Evolutionary conservation across 1,140 invertebrate genomes (phyloP).

Genomic region (Homalodisca vitripennis): DNA sequence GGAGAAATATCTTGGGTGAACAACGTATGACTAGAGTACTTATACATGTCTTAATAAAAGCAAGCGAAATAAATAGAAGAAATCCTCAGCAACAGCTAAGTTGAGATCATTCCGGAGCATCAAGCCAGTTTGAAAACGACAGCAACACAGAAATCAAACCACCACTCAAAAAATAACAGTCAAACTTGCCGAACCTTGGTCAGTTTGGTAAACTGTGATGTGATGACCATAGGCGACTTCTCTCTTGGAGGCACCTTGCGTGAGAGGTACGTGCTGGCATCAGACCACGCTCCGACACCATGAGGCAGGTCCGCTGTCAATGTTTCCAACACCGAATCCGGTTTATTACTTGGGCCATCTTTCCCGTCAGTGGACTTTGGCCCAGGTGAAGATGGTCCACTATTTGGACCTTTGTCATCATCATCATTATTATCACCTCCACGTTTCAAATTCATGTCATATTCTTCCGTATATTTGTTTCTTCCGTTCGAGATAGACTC

Average conservation of each 20-base stretch:
- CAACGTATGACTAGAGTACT: no score
- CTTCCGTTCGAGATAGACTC: background rate
- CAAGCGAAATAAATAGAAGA: slow-evolving; percentile 19
- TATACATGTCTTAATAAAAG: no score
- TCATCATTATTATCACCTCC: slow-evolving; percentile 25
- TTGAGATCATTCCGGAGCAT: slow-evolving; percentile 10
- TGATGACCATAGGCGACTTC: background rate
- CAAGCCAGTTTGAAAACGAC: slow-evolving; percentile 22
- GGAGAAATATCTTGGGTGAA: no score
- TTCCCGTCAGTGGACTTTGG: slow-evolving; percentile 39
- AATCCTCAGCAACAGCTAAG: background rate
- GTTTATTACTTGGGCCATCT: slow-evolving; percentile 41
- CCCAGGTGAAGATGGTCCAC: slow-evolving; percentile 56
- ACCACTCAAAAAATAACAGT: slow-evolving; percentile 29
- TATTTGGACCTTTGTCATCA: slow-evolving; percentile 39
- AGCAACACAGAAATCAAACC: slow-evolving; percentile 34
- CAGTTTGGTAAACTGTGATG: slow-evolving; percentile 25
- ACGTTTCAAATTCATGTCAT: background rate
- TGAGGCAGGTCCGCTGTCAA: slow-evolving; percentile 71
- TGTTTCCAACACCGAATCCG: slow-evolving; percentile 50
- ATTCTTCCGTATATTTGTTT: background rate
- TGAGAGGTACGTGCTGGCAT: slow-evolving; percentile 73
- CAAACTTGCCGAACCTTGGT: slow-evolving; percentile 24
- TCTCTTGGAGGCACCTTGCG: slow-evolving; percentile 49
- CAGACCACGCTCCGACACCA: slow-evolving; percentile 77